phyloP scores from a whole-genome alignment of 2,113 vertebrate genomes.

The Sander lucioperca region DNA sequence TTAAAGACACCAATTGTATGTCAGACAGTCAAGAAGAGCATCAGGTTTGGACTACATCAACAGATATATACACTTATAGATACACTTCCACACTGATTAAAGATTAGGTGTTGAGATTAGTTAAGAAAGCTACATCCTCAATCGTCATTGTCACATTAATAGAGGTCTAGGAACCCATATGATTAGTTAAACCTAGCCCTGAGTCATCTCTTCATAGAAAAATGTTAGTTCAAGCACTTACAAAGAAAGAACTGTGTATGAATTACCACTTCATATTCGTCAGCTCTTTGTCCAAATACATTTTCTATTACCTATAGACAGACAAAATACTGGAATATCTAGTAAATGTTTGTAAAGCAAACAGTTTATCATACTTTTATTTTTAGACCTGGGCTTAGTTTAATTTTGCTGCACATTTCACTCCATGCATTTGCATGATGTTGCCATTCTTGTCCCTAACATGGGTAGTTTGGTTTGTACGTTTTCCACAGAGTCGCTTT shows the following conservation, averaged over 20 bases:
- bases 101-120: not conserved
- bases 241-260: too few species aligned
- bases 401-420: not conserved
- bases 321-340: not conserved
- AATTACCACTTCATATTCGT: too few species aligned
- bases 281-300: too few species aligned
- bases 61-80: not conserved
- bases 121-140: not conserved
- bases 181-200: too few species aligned
- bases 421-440: not conserved
- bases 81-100: not conserved
- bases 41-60: too few species aligned
- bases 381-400: not conserved
- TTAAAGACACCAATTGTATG: not conserved
- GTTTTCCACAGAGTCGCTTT: too few species aligned
- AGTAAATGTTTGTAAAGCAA: not conserved
- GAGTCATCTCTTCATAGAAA: too few species aligned
- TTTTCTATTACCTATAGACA: not conserved
- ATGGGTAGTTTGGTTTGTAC: too few species aligned
- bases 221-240: too few species aligned
- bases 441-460: too few species aligned
- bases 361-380: not conserved
- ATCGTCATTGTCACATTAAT: not conserved
- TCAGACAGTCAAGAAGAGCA: not conserved
- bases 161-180: too few species aligned